Base-by-base conservation (phyloP, 2,888 invertebrate genomes). In the Carterocephalus palaemon region DNA sequence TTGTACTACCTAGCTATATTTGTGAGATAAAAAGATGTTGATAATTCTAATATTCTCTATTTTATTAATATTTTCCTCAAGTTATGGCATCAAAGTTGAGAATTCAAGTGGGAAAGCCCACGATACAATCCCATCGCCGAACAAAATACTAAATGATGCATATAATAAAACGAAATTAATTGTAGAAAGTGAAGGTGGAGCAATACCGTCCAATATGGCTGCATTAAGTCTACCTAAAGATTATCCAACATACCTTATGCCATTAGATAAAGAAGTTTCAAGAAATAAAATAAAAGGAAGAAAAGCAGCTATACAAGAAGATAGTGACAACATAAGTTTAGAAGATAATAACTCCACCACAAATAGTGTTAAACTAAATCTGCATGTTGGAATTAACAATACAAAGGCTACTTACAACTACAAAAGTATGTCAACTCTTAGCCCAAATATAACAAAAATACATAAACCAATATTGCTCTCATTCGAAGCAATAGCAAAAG, bases 391-490 rank as follows among this genome's bases (percentile, higher is more conserved):
- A 33, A 51, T 40, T 6, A 51, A 28, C 19, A 39, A 37, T 12
- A 31, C 47, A 22, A 54, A 51, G 26, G 22, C 16, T 17, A 46
- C 24, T 5, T 56, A 39, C 20, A 48, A 53, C 1, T 5, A 17
- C 5, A 2, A 13, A 1, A 26, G 4, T 26, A 2, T 9, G 3
- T 10, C 17, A 4, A 28, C 5, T 17, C 6, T 32, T 32, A 5
- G 0, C 17, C 7, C 36, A 9, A 64, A 59, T 51, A 49, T 32
- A 36, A 61, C 54, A 5, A 49, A 52, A 53, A 33, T 47, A 15
- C 75, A 72, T 39, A 84, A 85, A 42, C 84, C 84, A 22, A 38
- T 55, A 29, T 48, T 75, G 24, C 48, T 79, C 33, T 74, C 73
- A 15, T 70, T 67, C 54, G 75, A 79, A 52, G 60, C 60, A 19